Conservation (phyloP, 2,888 invertebrate species). For the Acronicta psi region DNA sequence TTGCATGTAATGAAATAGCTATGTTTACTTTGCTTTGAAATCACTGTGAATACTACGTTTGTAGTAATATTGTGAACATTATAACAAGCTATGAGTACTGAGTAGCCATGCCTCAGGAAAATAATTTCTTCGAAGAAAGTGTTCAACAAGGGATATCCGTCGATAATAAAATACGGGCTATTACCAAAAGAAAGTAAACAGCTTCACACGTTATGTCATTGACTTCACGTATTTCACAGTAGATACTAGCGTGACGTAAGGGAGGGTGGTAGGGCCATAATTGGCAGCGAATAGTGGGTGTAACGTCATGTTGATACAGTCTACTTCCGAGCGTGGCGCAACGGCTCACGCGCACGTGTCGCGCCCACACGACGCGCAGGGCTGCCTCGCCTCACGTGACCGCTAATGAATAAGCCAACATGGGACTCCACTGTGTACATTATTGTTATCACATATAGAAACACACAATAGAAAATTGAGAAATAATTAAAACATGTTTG, state of each 20-base stretch:
- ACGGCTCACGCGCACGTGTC: slow-evolving; percentile 61
- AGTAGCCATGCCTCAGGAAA: slow-evolving; percentile 17
- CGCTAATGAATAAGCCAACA: slow-evolving; percentile 44
- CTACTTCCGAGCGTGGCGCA: slow-evolving; percentile 74
- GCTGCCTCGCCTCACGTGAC: slow-evolving; percentile 52
- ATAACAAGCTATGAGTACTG: background rate
- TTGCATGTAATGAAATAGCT: slow-evolving; percentile 14
- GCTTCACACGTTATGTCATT: slow-evolving; percentile 23
- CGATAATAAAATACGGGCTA: slow-evolving; percentile 49
- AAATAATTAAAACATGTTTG: slow-evolving; percentile 23
- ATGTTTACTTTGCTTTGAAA: slow-evolving; percentile 18
- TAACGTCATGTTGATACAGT: slow-evolving; percentile 68
- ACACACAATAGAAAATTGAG: slow-evolving; percentile 34
- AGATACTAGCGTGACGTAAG: slow-evolving; percentile 60
- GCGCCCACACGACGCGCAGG: slow-evolving; percentile 56
- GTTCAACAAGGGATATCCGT: slow-evolving; percentile 46
- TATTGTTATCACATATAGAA: slow-evolving; percentile 41
- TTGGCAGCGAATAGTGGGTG: slow-evolving; percentile 62
- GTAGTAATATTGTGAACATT: background rate
- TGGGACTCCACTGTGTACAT: slow-evolving; percentile 24
- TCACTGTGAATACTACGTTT: slow-evolving; percentile 8
- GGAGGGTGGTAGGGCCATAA: slow-evolving; percentile 55
- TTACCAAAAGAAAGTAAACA: slow-evolving; percentile 58
- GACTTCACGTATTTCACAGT: slow-evolving; percentile 29
- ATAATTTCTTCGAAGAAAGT: slow-evolving; percentile 34